Conservation (phyloP, 2,113 vertebrate species). For the zebrafish (Danio rerio) region DNA sequence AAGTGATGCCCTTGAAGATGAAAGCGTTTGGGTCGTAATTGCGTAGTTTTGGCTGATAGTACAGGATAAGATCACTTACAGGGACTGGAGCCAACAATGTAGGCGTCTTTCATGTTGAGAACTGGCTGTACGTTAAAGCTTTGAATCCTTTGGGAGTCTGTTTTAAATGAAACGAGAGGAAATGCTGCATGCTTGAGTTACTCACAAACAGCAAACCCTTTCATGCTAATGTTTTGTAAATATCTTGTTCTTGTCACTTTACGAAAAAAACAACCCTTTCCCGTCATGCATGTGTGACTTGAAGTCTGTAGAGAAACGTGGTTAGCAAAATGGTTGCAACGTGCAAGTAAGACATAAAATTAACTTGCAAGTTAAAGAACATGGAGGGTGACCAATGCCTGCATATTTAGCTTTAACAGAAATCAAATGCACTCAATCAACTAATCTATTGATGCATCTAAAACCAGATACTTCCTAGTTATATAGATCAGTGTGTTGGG, state of each 20-base stretch:
- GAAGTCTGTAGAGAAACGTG: conserved; percentile 30
- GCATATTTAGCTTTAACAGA: too few species aligned
- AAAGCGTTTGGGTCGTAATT: conserved; percentile 3
- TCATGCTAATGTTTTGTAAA: conserved; percentile 36
- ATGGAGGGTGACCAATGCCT: background rate
- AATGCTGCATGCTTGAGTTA: conserved; percentile 32
- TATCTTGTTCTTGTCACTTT: conserved; percentile 8
- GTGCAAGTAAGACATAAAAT: conserved; percentile 1
- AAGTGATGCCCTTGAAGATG: conserved; percentile 5
- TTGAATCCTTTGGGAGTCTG: conserved; percentile 13
- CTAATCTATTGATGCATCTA: too few species aligned
- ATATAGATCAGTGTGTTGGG: too few species aligned
- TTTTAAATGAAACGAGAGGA: conserved; percentile 48
- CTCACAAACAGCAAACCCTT: conserved; percentile 35
- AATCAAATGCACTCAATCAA: too few species aligned
- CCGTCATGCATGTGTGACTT: background rate
- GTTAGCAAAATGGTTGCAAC: background rate
- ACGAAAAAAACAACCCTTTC: background rate
- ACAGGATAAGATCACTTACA: background rate
- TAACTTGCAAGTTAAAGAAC: background rate
- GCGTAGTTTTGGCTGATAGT: conserved; percentile 7
- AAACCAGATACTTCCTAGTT: too few species aligned
- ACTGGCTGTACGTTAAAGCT: conserved; percentile 13
- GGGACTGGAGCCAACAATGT: background rate
- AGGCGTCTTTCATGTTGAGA: conserved; percentile 7